Evolutionary conservation across 2,797 vertebrate species (phyloP).

Genomic region (Tamandua tetradactyla): DNA sequence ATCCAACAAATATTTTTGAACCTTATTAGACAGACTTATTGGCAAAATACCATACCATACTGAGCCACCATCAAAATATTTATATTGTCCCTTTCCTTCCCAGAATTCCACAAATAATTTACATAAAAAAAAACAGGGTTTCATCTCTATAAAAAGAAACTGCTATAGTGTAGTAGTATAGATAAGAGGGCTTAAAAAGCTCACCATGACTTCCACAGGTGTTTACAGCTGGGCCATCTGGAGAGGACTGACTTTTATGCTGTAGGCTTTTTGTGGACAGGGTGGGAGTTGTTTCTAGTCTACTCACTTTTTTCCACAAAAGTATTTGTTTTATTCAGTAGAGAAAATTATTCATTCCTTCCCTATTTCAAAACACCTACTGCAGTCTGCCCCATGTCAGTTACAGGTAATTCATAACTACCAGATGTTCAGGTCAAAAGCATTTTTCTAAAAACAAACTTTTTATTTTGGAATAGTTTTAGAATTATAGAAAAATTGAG

Average conservation of each 20-base stretch:
- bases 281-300: background rate
- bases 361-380: background rate
- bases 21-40: slow-evolving; percentile 44
- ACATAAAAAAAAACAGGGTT: slow-evolving; percentile 42
- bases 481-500: background rate
- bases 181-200: slow-evolving; percentile 21
- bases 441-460: background rate
- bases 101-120: background rate
- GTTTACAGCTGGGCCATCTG: background rate
- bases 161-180: background rate
- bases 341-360: background rate
- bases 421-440: background rate
- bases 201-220: background rate
- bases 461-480: background rate
- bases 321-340: background rate
- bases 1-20: background rate
- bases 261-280: background rate
- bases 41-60: background rate
- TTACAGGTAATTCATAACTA: background rate
- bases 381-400: background rate
- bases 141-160: slow-evolving; percentile 43
- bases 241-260: background rate
- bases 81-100: background rate
- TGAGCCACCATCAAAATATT: too few species aligned
- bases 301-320: background rate